These are phyloP conservation scores for Mormyrops boulengeri DNA, from an alignment of 2,797 vertebrate species.

Conservation along the genomic window DNA sequence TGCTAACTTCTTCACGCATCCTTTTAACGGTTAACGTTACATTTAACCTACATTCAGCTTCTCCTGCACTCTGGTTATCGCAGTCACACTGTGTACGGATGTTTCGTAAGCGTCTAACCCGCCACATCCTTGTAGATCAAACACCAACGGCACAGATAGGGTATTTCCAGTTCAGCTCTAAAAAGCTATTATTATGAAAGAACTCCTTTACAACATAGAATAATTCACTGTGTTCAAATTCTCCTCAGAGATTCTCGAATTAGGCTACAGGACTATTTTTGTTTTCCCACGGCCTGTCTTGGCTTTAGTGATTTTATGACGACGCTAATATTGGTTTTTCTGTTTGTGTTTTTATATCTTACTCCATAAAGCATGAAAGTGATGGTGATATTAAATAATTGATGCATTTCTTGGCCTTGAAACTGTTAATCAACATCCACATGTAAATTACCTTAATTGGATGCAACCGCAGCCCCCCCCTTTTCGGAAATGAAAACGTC, in stretches of 20 bases:
- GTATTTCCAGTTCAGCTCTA: constrained; percentile 1
- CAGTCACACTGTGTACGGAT: background rate
- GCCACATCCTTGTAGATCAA: constrained; percentile 7
- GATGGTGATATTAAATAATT: background rate
- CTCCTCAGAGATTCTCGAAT: background rate
- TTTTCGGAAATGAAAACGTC: background rate
- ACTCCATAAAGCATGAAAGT: background rate
- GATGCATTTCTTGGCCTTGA: background rate
- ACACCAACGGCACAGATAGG: background rate
- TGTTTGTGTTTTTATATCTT: constrained; percentile 5
- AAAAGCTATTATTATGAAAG: constrained; percentile 5
- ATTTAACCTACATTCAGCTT: background rate
- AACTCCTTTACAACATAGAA: constrained; percentile 6
- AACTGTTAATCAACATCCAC: background rate
- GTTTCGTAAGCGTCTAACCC: background rate
- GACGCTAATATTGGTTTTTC: background rate
- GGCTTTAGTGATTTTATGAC: background rate
- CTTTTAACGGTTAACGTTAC: constrained; percentile 62
- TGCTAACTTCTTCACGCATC: constrained; percentile 64
- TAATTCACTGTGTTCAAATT: constrained; percentile 4
- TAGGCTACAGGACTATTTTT: background rate
- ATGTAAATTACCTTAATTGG: constrained; percentile 14
- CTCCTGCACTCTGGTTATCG: background rate
- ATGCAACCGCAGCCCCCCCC: background rate
- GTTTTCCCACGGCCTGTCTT: background rate